Conservation (phyloP, 2,797 vertebrate genomes). For the Eremophila alpestris region DNA sequence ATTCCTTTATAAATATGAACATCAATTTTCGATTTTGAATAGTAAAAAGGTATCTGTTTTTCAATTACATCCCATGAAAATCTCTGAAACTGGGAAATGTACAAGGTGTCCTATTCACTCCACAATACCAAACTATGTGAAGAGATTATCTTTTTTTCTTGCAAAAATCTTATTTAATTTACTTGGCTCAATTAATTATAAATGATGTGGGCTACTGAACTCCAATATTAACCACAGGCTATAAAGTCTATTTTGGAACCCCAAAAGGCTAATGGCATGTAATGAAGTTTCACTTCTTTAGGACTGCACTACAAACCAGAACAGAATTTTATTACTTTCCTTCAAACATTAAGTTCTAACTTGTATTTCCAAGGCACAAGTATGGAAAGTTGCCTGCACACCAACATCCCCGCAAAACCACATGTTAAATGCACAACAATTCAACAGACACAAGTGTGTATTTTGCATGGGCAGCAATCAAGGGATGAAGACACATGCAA, state of each 20-base stretch:
- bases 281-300: neutral
- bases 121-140: neutral
- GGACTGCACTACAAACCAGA: neutral
- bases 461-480: neutral
- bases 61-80: slow-evolving; percentile 43
- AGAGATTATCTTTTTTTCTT: slow-evolving; percentile 42
- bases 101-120: neutral
- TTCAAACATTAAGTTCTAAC: neutral
- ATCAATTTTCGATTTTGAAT: slow-evolving; percentile 66
- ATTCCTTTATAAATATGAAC: slow-evolving; percentile 66
- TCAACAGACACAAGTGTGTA: neutral
- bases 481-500: neutral
- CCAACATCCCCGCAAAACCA: neutral
- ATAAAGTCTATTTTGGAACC: neutral
- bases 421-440: neutral
- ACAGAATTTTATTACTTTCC: neutral
- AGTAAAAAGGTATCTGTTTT: slow-evolving; percentile 29
- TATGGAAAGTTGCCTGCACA: neutral
- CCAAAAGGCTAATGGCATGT: neutral
- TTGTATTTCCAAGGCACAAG: neutral
- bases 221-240: neutral
- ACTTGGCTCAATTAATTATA: slow-evolving; percentile 39
- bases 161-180: slow-evolving; percentile 63
- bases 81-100: slow-evolving; percentile 44
- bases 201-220: neutral